Percentiles rank a stretch among this genome's conserved stretches.
Evolutionary conservation across 2,797 vertebrate species (phyloP).

Genomic region (Pseudochirops corinnae): DNA sequence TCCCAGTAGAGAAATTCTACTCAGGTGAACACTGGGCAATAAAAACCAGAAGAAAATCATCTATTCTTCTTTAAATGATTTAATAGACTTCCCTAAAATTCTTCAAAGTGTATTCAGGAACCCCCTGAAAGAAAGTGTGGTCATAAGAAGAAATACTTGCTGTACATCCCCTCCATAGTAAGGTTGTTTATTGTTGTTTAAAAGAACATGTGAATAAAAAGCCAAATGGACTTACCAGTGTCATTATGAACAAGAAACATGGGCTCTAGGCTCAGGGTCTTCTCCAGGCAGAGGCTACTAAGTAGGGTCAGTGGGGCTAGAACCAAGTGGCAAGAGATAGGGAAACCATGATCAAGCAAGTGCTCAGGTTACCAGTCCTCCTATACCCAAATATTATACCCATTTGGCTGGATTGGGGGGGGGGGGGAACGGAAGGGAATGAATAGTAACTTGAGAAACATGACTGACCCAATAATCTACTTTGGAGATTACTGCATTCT

Average conservation of each 20-base stretch:
- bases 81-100: not conserved
- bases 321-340: not conserved
- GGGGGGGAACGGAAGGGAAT: not conserved
- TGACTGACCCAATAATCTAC: not conserved
- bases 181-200: no score
- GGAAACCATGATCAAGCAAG: not conserved
- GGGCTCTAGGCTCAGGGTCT: no score
- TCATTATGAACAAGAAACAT: not conserved
- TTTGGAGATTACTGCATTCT: not conserved
- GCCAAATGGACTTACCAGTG: not conserved
- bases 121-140: not conserved
- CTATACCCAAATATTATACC: not conserved
- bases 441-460: not conserved
- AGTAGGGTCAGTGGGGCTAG: no score
- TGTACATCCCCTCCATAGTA: not conserved
- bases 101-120: not conserved
- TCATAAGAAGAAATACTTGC: not conserved
- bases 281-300: not conserved
- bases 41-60: not conserved
- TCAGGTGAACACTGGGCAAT: not conserved
- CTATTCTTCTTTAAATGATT: not conserved
- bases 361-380: not conserved
- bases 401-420: not conserved
- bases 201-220: not conserved
- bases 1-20: not conserved